Base-by-base conservation (phyloP, 2,888 invertebrate species). In the Barypeithes pellucidus region DNA sequence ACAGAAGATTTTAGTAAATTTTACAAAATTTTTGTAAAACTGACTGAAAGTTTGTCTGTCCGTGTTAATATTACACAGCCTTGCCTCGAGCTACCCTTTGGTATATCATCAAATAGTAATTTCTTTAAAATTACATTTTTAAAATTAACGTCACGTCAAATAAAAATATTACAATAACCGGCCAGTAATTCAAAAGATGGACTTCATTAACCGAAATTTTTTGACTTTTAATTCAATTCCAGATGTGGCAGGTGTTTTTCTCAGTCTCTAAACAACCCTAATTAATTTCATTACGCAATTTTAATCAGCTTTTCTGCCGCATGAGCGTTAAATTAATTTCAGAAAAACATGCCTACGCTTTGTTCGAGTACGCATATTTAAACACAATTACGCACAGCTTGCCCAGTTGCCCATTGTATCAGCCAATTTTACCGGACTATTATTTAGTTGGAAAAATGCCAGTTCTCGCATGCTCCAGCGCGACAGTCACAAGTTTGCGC, bases 361-460 rank as follows among this genome's bases (percentile, higher is more conserved):
- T 24, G 50, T 24, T n/a, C 50, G n/a, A 50, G 4, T n/a, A 12
- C 12, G 3, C 22, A 47, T n/a, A 5, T 22, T 50, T 50, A 20
- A n/a, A 50, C 22, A 50, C 20, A 47, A 20, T 20, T 1, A 3
- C 12, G 2, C n/a, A 12, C 50, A 50, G 22, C 50, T 50, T 22
- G 50, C 20, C 8, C 3, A 5, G 7, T 29, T 29, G 12, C 2
- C 8, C 12, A 47, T 50, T 50, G 50, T 24, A 24, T 24, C 22
- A 50, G 4, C 24, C 50, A 24, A 22, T 24, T 50, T 50, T 0
- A 50, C 50, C 50, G 50, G 50, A 50, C 50, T 50, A 50, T 18
- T 20, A 47, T 47, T 47, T 20, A 47, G 20, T 47, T 47, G 3
- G 12, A 16, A 43, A 43, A 43, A n/a, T 39, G 9, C n/a, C 1